phyloP scores from a whole-genome alignment of 2,113 vertebrate genomes.

The Madoqua kirkii region DNA sequence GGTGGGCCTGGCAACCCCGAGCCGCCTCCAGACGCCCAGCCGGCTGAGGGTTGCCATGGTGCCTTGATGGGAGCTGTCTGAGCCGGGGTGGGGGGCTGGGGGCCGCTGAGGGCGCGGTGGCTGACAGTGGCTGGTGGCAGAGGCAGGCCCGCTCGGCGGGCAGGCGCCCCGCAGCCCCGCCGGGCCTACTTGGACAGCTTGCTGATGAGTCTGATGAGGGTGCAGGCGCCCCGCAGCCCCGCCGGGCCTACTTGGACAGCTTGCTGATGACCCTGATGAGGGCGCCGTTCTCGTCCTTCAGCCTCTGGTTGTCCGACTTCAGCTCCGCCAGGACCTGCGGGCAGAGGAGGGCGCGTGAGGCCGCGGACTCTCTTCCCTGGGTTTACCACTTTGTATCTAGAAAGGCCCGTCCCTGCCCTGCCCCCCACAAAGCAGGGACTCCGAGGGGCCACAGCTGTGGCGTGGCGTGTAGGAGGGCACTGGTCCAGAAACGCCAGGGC shows the following conservation, averaged over 20 bases:
- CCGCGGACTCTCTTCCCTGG: neutral
- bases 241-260: slow-evolving; percentile 90
- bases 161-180: accelerated
- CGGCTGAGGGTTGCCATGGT: slow-evolving; percentile 48
- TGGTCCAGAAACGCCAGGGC: neutral
- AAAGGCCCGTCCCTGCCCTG: neutral
- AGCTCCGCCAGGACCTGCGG: slow-evolving; percentile 93
- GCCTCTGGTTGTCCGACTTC: slow-evolving; percentile 97
- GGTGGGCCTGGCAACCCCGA: neutral
- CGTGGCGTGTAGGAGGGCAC: neutral
- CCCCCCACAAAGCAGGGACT: neutral
- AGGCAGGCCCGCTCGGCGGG: neutral
- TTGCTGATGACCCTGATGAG: slow-evolving; percentile 99
- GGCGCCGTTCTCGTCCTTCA: slow-evolving; percentile 98
- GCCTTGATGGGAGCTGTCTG: slow-evolving; percentile 66
- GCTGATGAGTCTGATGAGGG: slow-evolving; percentile 98
- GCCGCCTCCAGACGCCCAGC: slow-evolving; percentile 50
- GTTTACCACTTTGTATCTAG: neutral
- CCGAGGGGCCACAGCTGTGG: neutral
- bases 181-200: slow-evolving; percentile 93
- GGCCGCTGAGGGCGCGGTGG: slow-evolving; percentile 9
- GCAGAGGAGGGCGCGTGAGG: neutral
- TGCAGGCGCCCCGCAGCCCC: neutral
- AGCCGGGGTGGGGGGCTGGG: neutral
- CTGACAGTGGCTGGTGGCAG: slow-evolving; percentile 8